Conservation (phyloP, 2,113 vertebrate species). For the Antechinus flavipes region DNA sequence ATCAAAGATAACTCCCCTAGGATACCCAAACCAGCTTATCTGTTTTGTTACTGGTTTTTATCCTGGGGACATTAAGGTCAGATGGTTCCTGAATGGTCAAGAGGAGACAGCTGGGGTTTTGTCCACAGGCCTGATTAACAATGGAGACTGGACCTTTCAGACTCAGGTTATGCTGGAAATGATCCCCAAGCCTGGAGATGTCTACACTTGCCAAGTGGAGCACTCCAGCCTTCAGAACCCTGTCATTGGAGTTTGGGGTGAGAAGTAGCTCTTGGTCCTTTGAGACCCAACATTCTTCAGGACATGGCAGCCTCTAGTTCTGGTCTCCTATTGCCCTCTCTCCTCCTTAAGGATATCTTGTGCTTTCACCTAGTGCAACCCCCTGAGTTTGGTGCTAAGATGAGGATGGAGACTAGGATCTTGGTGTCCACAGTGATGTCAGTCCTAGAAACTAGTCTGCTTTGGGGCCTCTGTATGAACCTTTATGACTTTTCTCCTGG, state of each 20-base stretch:
- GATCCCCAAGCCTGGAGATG: constrained; percentile 41
- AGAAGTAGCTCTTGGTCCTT: neutral
- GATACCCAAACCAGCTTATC: constrained; percentile 65
- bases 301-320: neutral
- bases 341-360: neutral
- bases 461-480: neutral
- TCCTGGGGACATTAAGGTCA: constrained; percentile 59
- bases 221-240: neutral
- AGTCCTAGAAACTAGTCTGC: neutral
- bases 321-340: neutral
- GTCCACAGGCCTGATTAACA: constrained; percentile 63
- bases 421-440: neutral
- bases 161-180: constrained; percentile 13
- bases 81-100: constrained; percentile 43
- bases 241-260: constrained; percentile 59
- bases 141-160: constrained; percentile 74
- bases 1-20: neutral
- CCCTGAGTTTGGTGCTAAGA: neutral
- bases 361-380: neutral
- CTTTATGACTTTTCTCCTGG: neutral
- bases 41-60: constrained; percentile 77
- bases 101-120: constrained; percentile 49
- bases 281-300: neutral
- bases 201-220: constrained; percentile 72
- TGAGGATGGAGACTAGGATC: neutral